Conservation (phyloP, 2,888 invertebrate genomes). For the Aspidiotus rigidus region DNA sequence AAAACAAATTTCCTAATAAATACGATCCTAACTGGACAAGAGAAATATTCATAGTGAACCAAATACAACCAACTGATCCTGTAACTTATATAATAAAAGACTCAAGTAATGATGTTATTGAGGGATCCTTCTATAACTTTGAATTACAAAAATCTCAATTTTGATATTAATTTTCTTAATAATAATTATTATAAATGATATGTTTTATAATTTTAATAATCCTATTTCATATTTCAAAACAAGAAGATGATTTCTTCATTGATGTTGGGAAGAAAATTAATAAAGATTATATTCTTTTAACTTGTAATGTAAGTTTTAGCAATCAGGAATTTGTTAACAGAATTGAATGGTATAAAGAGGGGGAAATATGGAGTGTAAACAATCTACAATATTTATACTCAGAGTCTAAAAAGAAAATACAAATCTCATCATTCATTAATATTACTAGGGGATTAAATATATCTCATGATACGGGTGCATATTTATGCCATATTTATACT, state of each 20-base stretch:
- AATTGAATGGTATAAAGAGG: not conserved
- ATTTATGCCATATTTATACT: not conserved
- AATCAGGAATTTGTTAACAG: not conserved
- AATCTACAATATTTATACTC: not conserved
- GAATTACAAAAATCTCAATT: too few species aligned
- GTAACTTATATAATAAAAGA: too few species aligned
- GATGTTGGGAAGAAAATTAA: not conserved
- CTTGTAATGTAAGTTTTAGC: not conserved
- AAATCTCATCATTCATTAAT: not conserved
- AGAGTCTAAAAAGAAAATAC: not conserved
- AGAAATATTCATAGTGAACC: too few species aligned
- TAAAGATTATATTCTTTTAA: not conserved
- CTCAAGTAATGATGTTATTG: too few species aligned
- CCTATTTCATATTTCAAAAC: not conserved
- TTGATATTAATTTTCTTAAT: not conserved
- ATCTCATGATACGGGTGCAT: not conserved
- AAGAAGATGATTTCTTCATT: not conserved
- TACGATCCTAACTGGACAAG: too few species aligned
- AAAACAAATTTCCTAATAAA: too few species aligned
- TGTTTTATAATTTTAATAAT: not conserved
- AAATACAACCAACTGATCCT: too few species aligned
- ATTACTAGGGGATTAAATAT: not conserved
- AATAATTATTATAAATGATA: not conserved
- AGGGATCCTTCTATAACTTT: too few species aligned
- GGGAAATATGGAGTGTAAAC: not conserved